Evolutionary conservation across 1,140 invertebrate species (phyloP), one percentile per base, ranked within the genome.

Genomic region (Arctopsyche grandis): DNA sequence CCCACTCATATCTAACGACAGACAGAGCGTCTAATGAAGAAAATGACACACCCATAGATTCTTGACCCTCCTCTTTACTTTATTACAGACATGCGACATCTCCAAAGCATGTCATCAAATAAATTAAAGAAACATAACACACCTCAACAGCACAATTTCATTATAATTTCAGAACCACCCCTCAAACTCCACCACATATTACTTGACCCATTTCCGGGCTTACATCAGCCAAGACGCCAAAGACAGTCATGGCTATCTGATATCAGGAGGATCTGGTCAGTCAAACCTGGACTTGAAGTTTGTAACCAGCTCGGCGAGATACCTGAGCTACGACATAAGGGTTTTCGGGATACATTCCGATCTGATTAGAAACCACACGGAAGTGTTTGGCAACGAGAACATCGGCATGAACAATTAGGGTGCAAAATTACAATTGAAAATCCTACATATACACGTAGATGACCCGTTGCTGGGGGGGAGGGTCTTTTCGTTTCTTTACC

Each of bases 161-260:
- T 66, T 66, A 66, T 38, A 1, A 38, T 38, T 38, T 38, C 48
- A 79, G 76, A 48, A 48, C 7, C 38, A 14, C 9, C 12, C 14
- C 10, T 12, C 5, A 16, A n/a, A 22, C n/a, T n/a, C 43, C 12
- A 22, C 71, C 9, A 83, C 82, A 9, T 85, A 84, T 75, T 44
- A 83, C 0, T 83, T 87, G 26, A 86, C 85, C 4, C 82, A 83
- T 5, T 84, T 86, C 21, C 83, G 80, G 60, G 83, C 86, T 7
- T 79, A 85, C 0, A 74, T 87, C 0, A 80, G 81, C n/a, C 82
- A 84, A 5, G 84, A 86, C 21, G 83, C 83, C 0, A 12, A 44
- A 0, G 1, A 79, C 3, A 84, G 83, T 12, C 63, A 70, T 5
- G 86, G 85, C 0, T 86, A 81, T 66, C 84, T 87, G 24, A 84